Evolutionary conservation across 2,113 vertebrate species (phyloP).

Genomic region (Sialia sialis): DNA sequence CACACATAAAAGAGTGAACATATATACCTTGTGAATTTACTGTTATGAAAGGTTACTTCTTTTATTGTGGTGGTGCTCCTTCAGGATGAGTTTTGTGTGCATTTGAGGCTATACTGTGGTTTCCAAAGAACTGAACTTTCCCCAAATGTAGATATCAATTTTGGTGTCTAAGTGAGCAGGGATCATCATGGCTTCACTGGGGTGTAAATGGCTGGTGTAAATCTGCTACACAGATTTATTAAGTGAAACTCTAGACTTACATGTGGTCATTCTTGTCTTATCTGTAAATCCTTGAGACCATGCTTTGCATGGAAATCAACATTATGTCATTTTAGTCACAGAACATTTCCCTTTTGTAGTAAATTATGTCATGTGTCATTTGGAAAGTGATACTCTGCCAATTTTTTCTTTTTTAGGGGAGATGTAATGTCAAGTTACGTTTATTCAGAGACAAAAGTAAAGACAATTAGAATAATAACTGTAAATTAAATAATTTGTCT

Average conservation of each 20-base stretch:
- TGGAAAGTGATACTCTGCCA: background rate
- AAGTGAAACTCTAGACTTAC: background rate
- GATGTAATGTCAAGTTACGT: background rate
- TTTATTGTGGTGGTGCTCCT: background rate
- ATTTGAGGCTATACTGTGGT: background rate
- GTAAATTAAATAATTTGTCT: background rate
- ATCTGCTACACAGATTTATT: background rate
- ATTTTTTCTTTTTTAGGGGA: background rate
- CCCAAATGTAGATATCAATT: background rate
- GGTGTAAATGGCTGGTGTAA: background rate
- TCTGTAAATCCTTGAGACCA: constrained; percentile 13
- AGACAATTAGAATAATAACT: background rate
- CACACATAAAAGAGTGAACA: rapidly evolving
- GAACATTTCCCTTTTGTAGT: constrained; percentile 28
- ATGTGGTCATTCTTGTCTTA: constrained; percentile 11
- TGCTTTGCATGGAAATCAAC: constrained; percentile 26
- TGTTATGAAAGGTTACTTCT: background rate
- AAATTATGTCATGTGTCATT: constrained; percentile 11
- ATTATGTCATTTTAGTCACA: constrained; percentile 39
- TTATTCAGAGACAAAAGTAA: background rate
- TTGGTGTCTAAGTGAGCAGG: background rate
- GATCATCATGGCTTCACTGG: background rate
- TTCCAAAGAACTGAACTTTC: background rate
- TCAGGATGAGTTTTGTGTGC: background rate
- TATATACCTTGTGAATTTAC: background rate